phyloP scores from a whole-genome alignment of 2,888 invertebrate species.

The Sarcophaga subvicina region DNA sequence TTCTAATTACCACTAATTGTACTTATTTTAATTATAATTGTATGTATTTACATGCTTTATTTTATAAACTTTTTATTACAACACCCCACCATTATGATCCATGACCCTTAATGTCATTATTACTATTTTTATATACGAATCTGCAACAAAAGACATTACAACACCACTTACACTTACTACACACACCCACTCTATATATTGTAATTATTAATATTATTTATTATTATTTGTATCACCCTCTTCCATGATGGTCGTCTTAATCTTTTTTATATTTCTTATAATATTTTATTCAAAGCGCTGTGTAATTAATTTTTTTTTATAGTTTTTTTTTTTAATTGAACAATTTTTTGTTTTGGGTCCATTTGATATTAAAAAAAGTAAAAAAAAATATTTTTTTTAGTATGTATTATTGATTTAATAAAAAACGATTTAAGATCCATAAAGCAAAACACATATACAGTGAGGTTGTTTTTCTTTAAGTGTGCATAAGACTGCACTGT shows the following conservation, averaged over 20 bases:
- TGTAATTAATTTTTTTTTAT: slow-evolving; percentile 33
- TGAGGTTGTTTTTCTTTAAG: not conserved
- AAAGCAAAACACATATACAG: not conserved
- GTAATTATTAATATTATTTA: slow-evolving; percentile 1
- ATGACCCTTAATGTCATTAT: slow-evolving; percentile 25
- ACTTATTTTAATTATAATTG: slow-evolving; percentile 40
- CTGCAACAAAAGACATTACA: slow-evolving; percentile 57
- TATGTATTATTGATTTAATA: slow-evolving; percentile 35
- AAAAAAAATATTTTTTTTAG: not conserved
- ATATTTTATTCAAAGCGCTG: slow-evolving; percentile 40
- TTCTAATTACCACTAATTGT: not conserved
- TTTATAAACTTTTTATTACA: slow-evolving; percentile 10
- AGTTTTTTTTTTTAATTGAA: not conserved
- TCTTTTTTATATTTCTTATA: not conserved
- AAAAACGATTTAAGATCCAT: slow-evolving; percentile 15
- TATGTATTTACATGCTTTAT: slow-evolving; percentile 28
- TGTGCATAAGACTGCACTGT: no score
- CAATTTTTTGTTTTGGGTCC: not conserved
- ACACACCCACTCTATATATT: not conserved
- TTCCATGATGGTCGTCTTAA: slow-evolving; percentile 11
- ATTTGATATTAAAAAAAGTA: slow-evolving; percentile 5
- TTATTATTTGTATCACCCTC: not conserved
- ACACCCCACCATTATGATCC: slow-evolving; percentile 1
- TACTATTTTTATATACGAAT: slow-evolving; percentile 48
- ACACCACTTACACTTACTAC: not conserved